Conservation (phyloP, 92 coral and sea anemone species). For the Micromussa lordhowensis region DNA sequence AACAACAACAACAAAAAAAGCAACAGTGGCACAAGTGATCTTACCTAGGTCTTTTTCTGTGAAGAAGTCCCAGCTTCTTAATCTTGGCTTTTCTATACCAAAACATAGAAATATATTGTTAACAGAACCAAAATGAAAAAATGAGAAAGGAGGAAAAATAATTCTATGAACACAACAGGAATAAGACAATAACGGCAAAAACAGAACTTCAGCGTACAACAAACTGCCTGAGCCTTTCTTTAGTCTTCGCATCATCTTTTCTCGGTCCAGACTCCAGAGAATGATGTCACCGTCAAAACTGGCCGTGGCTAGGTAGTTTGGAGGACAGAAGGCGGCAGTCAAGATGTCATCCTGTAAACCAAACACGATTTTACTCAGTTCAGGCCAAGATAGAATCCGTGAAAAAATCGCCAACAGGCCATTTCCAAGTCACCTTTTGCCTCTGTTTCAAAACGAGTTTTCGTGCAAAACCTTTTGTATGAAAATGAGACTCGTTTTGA, state of each 20-base stretch:
- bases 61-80: conserved; percentile 79
- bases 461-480: no score
- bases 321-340: conserved; percentile 89
- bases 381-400: background rate
- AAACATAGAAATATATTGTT: background rate
- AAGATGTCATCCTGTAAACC: conserved; percentile 86
- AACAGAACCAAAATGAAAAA: background rate
- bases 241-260: conserved; percentile 83
- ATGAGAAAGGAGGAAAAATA: background rate
- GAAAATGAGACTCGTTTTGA: no score
- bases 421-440: no score
- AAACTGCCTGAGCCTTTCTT: conserved; percentile 94
- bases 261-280: conserved; percentile 94
- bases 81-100: conserved; percentile 81
- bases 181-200: background rate
- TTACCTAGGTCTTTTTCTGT: conserved; percentile 31
- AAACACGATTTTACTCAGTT: background rate
- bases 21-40: no score
- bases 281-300: conserved; percentile 97
- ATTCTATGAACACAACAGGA: background rate
- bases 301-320: conserved; percentile 92
- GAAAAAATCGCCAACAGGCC: no score
- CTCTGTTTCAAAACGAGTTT: no score
- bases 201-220: conserved; percentile 68
- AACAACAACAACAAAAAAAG: background rate